A percentile compares a stretch with the other conserved stretches of the same genome.
These are phyloP conservation scores for Rhabdophis nuchalis DNA, from an alignment of 2,797 vertebrate genomes.

Conservation along the genomic window DNA sequence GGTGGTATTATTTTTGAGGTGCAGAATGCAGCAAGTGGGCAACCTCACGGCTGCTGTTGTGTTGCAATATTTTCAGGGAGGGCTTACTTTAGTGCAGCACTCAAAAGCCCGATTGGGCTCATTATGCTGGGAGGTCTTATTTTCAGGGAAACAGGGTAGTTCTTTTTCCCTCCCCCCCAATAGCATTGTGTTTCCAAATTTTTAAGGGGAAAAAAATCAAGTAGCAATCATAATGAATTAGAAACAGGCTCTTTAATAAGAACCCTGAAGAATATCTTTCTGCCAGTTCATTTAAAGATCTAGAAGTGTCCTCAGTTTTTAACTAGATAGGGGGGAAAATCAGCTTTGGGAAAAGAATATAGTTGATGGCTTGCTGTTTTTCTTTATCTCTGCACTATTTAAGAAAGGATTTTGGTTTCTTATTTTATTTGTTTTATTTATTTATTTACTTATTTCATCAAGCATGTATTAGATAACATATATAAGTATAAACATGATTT, in stretches of 20 bases:
- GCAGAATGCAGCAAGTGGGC: too few relatives aligned
- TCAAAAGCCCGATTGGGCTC: too few relatives aligned
- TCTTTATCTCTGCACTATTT: not conserved
- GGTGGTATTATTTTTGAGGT: too few relatives aligned
- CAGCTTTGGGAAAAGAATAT: not conserved
- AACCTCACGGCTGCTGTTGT: too few relatives aligned
- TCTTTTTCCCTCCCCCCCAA: not conserved
- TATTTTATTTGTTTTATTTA: too few relatives aligned
- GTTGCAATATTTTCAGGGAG: too few relatives aligned
- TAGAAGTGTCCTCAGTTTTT: not conserved
- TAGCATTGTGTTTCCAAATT: not conserved
- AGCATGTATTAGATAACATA: too few relatives aligned
- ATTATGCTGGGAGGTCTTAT: too few relatives aligned
- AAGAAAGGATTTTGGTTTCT: not conserved
- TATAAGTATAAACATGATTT: too few relatives aligned
- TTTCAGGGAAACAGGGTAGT: not conserved
- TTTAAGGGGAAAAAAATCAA: not conserved
- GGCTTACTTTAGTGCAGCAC: too few relatives aligned
- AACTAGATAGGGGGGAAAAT: not conserved
- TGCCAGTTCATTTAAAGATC: not conserved
- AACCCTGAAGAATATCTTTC: not conserved
- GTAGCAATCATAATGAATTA: not conserved
- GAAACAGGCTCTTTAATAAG: not conserved
- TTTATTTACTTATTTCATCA: too few relatives aligned
- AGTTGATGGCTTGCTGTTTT: not conserved